These are phyloP conservation scores for Babylonia areolata DNA, from an alignment of 1,140 invertebrate species.

Conservation along the genomic window DNA sequence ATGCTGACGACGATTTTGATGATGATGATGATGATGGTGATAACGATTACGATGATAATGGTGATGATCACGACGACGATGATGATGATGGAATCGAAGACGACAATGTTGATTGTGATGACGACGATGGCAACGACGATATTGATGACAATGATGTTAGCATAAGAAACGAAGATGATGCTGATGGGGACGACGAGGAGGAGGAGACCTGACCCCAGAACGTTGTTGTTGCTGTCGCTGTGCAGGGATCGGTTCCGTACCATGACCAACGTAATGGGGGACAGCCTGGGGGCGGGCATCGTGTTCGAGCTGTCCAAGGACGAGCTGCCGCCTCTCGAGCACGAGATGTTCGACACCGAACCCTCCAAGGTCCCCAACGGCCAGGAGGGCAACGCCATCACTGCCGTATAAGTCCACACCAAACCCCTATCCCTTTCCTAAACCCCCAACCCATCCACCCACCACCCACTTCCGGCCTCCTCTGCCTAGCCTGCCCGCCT, in stretches of 20 bases:
- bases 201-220: no score
- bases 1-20: conserved; percentile 19
- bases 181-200: not conserved
- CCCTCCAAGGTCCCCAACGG: conserved; percentile 53
- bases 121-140: not conserved
- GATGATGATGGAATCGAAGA: not conserved
- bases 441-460: no score
- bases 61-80: not conserved
- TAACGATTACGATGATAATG: conserved; percentile 12
- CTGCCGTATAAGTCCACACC: conserved; percentile 44
- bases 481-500: no score
- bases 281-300: conserved; percentile 94
- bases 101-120: not conserved
- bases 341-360: conserved; percentile 49
- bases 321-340: conserved; percentile 78
- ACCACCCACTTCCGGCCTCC: no score
- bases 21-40: not conserved
- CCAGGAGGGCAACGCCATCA: conserved; percentile 52
- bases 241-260: conserved; percentile 96
- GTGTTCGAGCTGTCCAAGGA: conserved; percentile 92
- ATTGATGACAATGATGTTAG: conserved; percentile 9
- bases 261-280: conserved; percentile 97
- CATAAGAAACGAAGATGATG: not conserved
- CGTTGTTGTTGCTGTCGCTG: not conserved
- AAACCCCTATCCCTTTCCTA: no score